Conservation (phyloP, 2,797 vertebrate genomes). For the Numenius phaeopus region DNA sequence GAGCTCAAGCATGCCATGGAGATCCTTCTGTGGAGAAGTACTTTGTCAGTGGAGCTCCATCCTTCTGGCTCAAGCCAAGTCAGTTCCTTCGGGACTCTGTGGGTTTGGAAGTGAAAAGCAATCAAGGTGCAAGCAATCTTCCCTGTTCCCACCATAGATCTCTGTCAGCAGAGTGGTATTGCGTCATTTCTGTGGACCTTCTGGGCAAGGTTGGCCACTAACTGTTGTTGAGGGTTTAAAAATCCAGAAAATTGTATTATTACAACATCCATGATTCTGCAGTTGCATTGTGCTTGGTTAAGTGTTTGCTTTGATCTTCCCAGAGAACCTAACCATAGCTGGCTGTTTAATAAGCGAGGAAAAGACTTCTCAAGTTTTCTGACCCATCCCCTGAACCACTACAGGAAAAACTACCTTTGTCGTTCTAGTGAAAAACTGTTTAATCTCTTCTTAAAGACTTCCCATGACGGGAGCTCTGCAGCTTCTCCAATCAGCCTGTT, state of each 20-base stretch:
- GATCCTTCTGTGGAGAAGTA: neutral
- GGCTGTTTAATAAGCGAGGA: conserved; percentile 6
- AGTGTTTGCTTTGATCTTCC: conserved; percentile 28
- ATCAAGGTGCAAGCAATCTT: neutral
- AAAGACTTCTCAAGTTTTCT: neutral
- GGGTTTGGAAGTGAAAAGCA: neutral
- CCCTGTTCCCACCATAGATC: neutral
- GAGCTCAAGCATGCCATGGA: neutral
- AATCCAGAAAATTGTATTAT: neutral
- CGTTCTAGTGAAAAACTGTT: neutral
- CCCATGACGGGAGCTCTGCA: neutral
- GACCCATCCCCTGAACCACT: neutral
- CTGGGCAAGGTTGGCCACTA: neutral
- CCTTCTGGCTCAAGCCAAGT: neutral
- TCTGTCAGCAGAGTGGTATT: neutral
- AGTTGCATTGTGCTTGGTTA: neutral
- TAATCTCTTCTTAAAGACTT: neutral
- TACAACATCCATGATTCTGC: neutral
- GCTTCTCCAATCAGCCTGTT: neutral
- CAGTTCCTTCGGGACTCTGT: neutral
- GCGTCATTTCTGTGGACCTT: neutral
- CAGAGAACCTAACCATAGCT: neutral
- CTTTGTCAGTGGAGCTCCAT: neutral
- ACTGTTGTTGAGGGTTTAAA: conserved; percentile 28
- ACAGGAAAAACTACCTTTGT: conserved; percentile 12